Conservation (phyloP, 2,888 invertebrate genomes). For the Pollenia griseotomentosa region DNA sequence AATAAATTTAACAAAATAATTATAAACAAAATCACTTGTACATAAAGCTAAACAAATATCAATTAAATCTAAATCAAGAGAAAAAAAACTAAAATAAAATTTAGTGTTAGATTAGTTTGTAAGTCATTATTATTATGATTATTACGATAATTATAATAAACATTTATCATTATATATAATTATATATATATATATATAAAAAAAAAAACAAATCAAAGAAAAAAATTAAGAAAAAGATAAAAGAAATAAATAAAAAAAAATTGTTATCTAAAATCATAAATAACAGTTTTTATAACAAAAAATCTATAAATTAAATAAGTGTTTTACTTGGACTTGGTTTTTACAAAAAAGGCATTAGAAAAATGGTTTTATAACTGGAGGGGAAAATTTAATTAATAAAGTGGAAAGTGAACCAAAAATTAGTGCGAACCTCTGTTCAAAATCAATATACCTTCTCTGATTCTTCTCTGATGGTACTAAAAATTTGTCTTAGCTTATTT, state of each 20-base stretch:
- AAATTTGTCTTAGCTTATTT: too few relatives aligned
- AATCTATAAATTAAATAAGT: conserved; percentile 59
- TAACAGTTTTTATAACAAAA: conserved; percentile 70
- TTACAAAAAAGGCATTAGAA: background rate
- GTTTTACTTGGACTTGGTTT: conserved; percentile 46
- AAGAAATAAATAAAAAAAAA: conserved; percentile 74
- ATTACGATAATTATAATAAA: conserved; percentile 64
- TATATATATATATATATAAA: conserved; percentile 73
- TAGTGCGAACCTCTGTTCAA: too few relatives aligned
- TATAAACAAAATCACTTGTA: conserved; percentile 49
- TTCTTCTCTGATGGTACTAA: too few relatives aligned
- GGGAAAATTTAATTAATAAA: too few relatives aligned
- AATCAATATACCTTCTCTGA: too few relatives aligned
- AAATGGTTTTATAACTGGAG: background rate
- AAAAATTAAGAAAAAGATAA: conserved; percentile 65
- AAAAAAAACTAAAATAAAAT: conserved; percentile 74
- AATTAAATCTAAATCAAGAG: conserved; percentile 74
- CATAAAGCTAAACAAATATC: conserved; percentile 71
- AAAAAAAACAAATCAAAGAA: conserved; percentile 73
- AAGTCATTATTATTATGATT: conserved; percentile 77
- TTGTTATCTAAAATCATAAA: conserved; percentile 75
- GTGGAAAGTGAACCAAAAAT: too few relatives aligned
- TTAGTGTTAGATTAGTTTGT: conserved; percentile 82
- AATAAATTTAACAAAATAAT: conserved; percentile 52
- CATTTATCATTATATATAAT: conserved; percentile 73